A percentile compares a stretch with the other conserved stretches of the same genome.
Evolutionary conservation across 2,113 vertebrate species (phyloP).

Genomic region (Nasalis larvatus): DNA sequence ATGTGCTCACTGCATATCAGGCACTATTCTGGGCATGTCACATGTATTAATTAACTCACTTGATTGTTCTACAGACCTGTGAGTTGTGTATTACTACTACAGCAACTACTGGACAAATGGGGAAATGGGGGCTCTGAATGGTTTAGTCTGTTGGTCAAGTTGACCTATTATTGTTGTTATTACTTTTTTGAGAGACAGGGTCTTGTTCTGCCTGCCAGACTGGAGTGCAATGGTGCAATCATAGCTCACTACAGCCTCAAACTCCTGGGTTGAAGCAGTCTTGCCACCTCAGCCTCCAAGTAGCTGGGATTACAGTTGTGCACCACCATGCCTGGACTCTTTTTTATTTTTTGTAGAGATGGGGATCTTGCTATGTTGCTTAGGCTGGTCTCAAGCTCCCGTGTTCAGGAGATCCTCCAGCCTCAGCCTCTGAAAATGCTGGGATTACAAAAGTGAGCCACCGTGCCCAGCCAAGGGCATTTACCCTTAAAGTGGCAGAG

Average conservation of each 20-base stretch:
- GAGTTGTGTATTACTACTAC: rapidly evolving
- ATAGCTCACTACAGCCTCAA: neutral
- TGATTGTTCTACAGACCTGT: rapidly evolving
- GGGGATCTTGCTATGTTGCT: neutral
- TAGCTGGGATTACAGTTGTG: neutral
- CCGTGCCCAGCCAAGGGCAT: neutral
- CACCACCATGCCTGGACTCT: neutral
- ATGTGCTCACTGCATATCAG: rapidly evolving
- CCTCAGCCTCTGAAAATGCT: neutral
- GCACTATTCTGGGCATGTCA: no score
- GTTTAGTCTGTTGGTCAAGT: neutral
- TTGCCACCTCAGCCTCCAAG: neutral
- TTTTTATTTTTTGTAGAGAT: neutral
- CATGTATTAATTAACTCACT: rapidly evolving
- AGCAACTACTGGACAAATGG: rapidly evolving
- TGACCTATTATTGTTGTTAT: neutral
- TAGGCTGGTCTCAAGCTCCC: neutral
- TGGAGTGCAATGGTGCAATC: neutral
- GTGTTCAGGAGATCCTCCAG: neutral
- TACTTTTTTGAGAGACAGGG: neutral
- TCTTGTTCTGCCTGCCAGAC: neutral
- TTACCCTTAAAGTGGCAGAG: neutral
- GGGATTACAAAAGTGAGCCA: neutral
- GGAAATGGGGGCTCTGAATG: neutral
- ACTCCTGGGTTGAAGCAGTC: neutral